phyloP scores from a whole-genome alignment of 2,888 invertebrate genomes.

The Drosophila greeni region DNA sequence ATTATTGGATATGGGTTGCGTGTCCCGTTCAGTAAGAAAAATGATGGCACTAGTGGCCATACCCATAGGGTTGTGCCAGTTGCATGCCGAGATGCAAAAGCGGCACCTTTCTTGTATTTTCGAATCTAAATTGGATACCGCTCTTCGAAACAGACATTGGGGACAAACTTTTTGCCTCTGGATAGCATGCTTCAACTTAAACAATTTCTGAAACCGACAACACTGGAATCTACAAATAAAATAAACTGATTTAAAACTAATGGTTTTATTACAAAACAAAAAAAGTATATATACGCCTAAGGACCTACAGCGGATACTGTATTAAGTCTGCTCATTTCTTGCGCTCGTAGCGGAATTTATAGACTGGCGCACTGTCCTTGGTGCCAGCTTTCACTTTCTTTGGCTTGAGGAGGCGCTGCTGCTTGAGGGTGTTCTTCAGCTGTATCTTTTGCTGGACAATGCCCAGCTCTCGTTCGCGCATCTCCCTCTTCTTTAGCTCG shows the following conservation, averaged over 20 bases:
- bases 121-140: too few relatives aligned
- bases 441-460: slow-evolving; percentile 89
- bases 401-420: slow-evolving; percentile 83
- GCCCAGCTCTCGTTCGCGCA: slow-evolving; percentile 86
- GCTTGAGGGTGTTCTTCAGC: slow-evolving; percentile 84
- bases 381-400: slow-evolving; percentile 83
- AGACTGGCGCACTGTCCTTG: slow-evolving; percentile 85
- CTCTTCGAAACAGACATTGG: too few relatives aligned
- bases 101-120: too few relatives aligned
- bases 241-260: neutral
- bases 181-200: too few relatives aligned
- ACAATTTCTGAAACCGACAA: neutral
- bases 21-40: too few relatives aligned
- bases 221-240: neutral
- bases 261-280: slow-evolving; percentile 1
- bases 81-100: too few relatives aligned
- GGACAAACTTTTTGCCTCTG: too few relatives aligned
- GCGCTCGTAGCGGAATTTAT: slow-evolving; percentile 89
- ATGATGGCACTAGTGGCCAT: too few relatives aligned
- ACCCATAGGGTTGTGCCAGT: too few relatives aligned
- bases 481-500: slow-evolving; percentile 87
- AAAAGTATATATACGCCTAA: neutral
- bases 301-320: neutral
- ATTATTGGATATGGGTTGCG: too few relatives aligned
- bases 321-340: slow-evolving; percentile 80